These are phyloP conservation scores for Cheumatopsyche charites DNA, from an alignment of 1,140 invertebrate genomes.

Conservation along the genomic window DNA sequence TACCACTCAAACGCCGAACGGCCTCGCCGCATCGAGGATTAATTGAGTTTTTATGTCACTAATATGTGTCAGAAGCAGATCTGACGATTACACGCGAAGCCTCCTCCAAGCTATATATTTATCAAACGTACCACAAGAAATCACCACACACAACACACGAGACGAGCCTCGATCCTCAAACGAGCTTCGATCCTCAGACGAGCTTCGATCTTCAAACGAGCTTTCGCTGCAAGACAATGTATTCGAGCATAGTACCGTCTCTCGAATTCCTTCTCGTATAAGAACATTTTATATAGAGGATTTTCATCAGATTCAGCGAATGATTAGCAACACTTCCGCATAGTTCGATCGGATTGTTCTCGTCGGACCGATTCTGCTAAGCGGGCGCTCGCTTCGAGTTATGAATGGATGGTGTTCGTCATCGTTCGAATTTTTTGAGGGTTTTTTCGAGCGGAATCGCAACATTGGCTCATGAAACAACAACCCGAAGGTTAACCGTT, in stretches of 20 bases:
- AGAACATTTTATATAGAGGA: too few species aligned
- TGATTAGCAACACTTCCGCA: too few species aligned
- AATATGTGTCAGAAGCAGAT: slow-evolving; percentile 17
- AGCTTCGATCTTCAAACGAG: too few species aligned
- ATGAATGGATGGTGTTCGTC: slow-evolving; percentile 13
- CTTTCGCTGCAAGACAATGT: neutral
- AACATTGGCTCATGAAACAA: slow-evolving; percentile 46
- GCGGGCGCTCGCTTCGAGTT: neutral
- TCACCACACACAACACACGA: too few species aligned
- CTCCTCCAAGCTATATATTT: neutral
- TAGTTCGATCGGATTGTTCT: too few species aligned
- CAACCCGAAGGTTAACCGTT: slow-evolving; percentile 43
- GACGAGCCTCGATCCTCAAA: too few species aligned
- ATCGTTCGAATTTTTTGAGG: neutral
- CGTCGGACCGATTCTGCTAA: neutral
- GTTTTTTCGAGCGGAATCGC: slow-evolving; percentile 36
- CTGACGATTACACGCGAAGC: slow-evolving; percentile 1
- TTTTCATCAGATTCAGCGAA: too few species aligned
- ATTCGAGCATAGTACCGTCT: neutral
- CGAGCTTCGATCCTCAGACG: too few species aligned
- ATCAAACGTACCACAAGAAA: too few species aligned
- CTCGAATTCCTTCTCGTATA: too few species aligned
- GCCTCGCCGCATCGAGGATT: neutral
- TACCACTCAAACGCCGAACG: neutral
- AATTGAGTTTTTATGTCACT: slow-evolving; percentile 22